phyloP scores from a whole-genome alignment of 2,888 invertebrate genomes.

The Gastracanthus pulcherrimus region DNA sequence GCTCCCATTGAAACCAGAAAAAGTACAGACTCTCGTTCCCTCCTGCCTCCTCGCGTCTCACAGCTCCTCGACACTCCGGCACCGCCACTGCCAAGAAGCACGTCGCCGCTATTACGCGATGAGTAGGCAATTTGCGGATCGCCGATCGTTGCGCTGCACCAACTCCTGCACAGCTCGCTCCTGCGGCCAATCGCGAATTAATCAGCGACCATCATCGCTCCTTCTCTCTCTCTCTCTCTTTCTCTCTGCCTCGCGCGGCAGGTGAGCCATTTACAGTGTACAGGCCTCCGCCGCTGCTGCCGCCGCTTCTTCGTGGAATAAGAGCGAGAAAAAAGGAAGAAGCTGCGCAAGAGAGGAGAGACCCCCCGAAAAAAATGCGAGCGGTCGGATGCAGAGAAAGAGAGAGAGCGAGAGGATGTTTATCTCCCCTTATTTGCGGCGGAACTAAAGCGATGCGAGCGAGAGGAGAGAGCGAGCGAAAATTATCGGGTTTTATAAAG shows the following conservation, averaged over 20 bases:
- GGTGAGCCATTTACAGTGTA: slow-evolving; percentile 40
- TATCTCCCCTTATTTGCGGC: slow-evolving; percentile 50
- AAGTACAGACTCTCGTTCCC: slow-evolving; percentile 33
- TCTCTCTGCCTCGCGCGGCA: slow-evolving; percentile 64
- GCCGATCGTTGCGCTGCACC: slow-evolving; percentile 59
- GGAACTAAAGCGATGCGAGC: slow-evolving; percentile 49
- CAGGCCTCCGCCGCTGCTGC: too few species aligned
- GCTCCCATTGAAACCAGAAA: background rate
- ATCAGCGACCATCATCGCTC: slow-evolving; percentile 73
- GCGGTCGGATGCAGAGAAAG: background rate
- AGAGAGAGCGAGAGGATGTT: slow-evolving; percentile 39
- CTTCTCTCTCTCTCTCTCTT: too few species aligned
- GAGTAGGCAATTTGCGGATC: slow-evolving; percentile 74
- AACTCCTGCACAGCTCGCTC: slow-evolving; percentile 56
- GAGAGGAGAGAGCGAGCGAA: slow-evolving; percentile 23
- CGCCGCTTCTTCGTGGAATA: too few species aligned
- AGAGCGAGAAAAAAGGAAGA: too few species aligned
- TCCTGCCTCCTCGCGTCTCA: background rate
- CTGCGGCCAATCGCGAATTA: slow-evolving; percentile 73
- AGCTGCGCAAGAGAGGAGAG: too few species aligned
- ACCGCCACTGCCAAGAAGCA: slow-evolving; percentile 54
- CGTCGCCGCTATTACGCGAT: slow-evolving; percentile 74
- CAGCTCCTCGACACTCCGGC: background rate
- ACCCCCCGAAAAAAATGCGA: slow-evolving; percentile 11
- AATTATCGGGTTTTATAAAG: slow-evolving; percentile 49